These are phyloP conservation scores for Coptotermes formosanus DNA, from an alignment of 1,140 invertebrate species.

Conservation along the genomic window DNA sequence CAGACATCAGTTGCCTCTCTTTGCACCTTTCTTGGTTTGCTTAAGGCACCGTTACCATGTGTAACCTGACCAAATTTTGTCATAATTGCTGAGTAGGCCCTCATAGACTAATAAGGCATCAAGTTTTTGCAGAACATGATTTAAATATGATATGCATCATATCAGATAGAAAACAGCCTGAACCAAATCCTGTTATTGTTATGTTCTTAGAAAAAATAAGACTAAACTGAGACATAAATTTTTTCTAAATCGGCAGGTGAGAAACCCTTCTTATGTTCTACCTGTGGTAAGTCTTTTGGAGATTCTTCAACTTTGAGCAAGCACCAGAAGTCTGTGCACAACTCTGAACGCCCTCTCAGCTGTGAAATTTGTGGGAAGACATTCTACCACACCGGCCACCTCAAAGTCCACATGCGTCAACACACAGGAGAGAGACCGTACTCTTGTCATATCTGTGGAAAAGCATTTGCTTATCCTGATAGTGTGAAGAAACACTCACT, in stretches of 20 bases:
- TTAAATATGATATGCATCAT: too few species aligned
- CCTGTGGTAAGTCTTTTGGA: not conserved
- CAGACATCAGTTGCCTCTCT: too few species aligned
- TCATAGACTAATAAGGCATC: too few species aligned
- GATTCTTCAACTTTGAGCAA: slow-evolving; percentile 2
- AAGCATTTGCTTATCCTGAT: slow-evolving; percentile 54
- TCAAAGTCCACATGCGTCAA: slow-evolving; percentile 18
- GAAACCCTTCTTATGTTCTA: not conserved
- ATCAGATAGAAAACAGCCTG: too few species aligned
- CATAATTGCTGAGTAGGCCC: too few species aligned
- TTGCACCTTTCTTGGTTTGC: too few species aligned
- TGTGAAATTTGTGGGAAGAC: slow-evolving; percentile 20
- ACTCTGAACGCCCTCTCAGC: not conserved
- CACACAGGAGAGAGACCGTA: slow-evolving; percentile 28
- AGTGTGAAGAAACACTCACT: slow-evolving; percentile 51
- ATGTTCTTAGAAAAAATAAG: too few species aligned
- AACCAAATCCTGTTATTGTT: too few species aligned
- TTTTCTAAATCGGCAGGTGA: not conserved
- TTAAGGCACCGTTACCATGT: too few species aligned
- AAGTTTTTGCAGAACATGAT: too few species aligned
- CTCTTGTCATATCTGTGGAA: slow-evolving; percentile 44
- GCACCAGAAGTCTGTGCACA: slow-evolving; percentile 6
- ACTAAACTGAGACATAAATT: too few species aligned
- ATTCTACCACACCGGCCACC: not conserved
- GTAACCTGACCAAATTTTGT: too few species aligned